Base-by-base conservation (phyloP, 2,888 invertebrate species). In the Pinctada fucata region DNA sequence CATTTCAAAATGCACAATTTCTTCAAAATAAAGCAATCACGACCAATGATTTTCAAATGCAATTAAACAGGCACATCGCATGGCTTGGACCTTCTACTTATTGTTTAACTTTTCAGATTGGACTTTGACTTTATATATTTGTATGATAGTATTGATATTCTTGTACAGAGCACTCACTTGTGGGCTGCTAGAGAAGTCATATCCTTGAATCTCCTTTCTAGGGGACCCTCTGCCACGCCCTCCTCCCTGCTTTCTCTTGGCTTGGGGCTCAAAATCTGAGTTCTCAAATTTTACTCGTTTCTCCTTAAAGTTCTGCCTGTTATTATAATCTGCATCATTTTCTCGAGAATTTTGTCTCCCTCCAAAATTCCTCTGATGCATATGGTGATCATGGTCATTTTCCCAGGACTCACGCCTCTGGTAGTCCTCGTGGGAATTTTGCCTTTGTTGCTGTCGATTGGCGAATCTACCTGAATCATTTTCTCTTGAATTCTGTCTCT, bases 201-300 rank as follows among this genome's bases (percentile, higher is more conserved):
- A 74, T n/a, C 74, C 74, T 16, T 48, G 10, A 58, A 10, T 58
- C 47, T 74, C 74, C 10, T 50, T 74, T 6, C 66, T 64, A 6
- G 16, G 58, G 10, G 13, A 50, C 13, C 58, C 58, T 13, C 58
- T 58, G 16, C 65, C 47, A 31, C 67, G 73, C 16, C 65, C 65
- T 31, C 80, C 80, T 58, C 80, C 77, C 65, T 76, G 76, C 51
- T 68, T 69, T 58, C 80, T 72, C 73, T 80, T 80, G 16, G 76
- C 74, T 47, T 66, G 73, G 16, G 72, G 74, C 50, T 80, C 79
- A 76, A 72, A 79, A 49, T 79, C 80, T 3, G 77, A 76, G 31
- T 74, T 75, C 13, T 77, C 77, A 74, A 69, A 77, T 63, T 71
- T 74, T 58, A 69, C 74, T 52, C 77, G 51, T 63, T 77, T 77